Conservation (phyloP, 2,888 invertebrate genomes). For the Agriopis aurantiaria region DNA sequence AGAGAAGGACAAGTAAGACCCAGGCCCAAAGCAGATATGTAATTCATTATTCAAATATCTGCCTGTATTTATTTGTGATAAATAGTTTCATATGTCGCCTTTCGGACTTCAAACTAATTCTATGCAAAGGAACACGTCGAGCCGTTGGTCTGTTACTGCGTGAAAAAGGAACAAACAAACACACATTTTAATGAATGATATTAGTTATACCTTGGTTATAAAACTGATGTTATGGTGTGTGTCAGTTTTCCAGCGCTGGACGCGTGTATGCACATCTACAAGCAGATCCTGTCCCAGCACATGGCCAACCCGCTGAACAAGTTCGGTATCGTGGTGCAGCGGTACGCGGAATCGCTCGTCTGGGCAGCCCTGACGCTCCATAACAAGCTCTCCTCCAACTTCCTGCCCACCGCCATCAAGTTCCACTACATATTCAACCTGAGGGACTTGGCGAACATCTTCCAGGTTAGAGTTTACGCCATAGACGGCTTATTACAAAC, state of each 20-base stretch:
- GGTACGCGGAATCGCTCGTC: slow-evolving; percentile 88
- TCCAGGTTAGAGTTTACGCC: slow-evolving; percentile 88
- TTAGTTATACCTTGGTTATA: too few relatives aligned
- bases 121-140: too few relatives aligned
- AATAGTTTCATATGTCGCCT: too few relatives aligned
- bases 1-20: too few relatives aligned
- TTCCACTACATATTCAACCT: slow-evolving; percentile 98
- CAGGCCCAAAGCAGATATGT: too few relatives aligned
- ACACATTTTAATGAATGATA: too few relatives aligned
- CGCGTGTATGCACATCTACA: slow-evolving; percentile 94
- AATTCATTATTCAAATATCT: too few relatives aligned
- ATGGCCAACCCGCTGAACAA: slow-evolving; percentile 88
- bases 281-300: slow-evolving; percentile 93
- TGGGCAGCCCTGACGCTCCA: slow-evolving; percentile 92
- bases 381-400: slow-evolving; percentile 90
- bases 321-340: slow-evolving; percentile 87
- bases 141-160: too few relatives aligned
- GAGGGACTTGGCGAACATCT: slow-evolving; percentile 96
- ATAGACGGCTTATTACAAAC: too few relatives aligned
- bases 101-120: too few relatives aligned
- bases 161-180: too few relatives aligned
- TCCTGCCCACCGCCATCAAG: slow-evolving; percentile 97
- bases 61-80: too few relatives aligned
- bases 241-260: slow-evolving; percentile 93
- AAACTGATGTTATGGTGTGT: not conserved